phyloP scores from a whole-genome alignment of 2,888 invertebrate species.

The Corythucha ciliata region DNA sequence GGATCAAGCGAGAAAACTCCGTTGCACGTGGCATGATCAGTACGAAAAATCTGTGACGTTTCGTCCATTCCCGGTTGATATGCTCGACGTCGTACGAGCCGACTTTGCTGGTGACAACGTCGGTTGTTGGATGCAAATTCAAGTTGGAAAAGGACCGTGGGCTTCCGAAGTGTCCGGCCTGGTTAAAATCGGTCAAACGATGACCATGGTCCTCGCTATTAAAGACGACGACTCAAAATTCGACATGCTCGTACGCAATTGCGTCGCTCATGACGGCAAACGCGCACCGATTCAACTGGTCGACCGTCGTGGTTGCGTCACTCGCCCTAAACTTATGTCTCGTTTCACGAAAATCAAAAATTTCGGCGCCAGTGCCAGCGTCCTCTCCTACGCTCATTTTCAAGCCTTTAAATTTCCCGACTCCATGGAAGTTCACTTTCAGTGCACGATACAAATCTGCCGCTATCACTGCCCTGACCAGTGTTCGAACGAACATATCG shows the following conservation, averaged over 20 bases:
- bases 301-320: constrained; percentile 87
- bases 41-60: constrained; percentile 92
- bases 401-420: constrained; percentile 96
- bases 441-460: constrained; percentile 91
- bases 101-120: constrained; percentile 92
- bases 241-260: constrained; percentile 88
- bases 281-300: constrained; percentile 86
- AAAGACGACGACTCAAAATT: constrained; percentile 94
- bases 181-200: constrained; percentile 90
- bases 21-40: constrained; percentile 94
- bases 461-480: constrained; percentile 88
- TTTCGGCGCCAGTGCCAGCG: constrained; percentile 87
- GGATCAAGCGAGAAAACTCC: constrained; percentile 85
- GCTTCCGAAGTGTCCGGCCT: constrained; percentile 94
- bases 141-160: constrained; percentile 93
- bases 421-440: constrained; percentile 95
- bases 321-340: constrained; percentile 82
- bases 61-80: constrained; percentile 91
- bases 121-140: constrained; percentile 97
- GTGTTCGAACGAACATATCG: constrained; percentile 55
- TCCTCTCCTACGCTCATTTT: constrained; percentile 91
- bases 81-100: constrained; percentile 88
- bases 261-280: constrained; percentile 90
- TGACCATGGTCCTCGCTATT: constrained; percentile 93
- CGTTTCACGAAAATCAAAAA: constrained; percentile 94